Evolutionary conservation across 1,140 invertebrate genomes (phyloP).

Genomic region (Mycetomoellerius zeteki): DNA sequence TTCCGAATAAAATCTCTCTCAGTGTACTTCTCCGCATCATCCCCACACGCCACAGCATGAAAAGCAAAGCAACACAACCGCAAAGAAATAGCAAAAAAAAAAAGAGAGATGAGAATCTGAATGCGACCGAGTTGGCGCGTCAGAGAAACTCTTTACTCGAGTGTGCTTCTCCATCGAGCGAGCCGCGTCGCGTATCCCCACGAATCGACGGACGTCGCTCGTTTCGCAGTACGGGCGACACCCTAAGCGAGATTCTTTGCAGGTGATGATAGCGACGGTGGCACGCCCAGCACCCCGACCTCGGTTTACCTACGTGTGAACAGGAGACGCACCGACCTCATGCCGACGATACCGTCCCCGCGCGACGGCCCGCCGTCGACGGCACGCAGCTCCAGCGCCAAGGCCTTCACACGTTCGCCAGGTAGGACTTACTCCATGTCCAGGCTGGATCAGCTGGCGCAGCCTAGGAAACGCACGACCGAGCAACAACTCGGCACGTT

Average conservation of each 20-base stretch:
- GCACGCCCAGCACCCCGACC: conserved; percentile 84
- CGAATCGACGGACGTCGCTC: conserved; percentile 40
- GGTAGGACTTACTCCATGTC: conserved; percentile 97
- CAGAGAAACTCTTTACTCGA: conserved; percentile 32
- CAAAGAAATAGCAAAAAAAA: conserved; percentile 11
- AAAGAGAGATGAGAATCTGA: conserved; percentile 4
- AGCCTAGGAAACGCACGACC: conserved; percentile 89
- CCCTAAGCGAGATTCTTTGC: conserved; percentile 82
- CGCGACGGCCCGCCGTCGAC: conserved; percentile 88
- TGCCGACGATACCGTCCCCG: conserved; percentile 94
- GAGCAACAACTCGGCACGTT: conserved; percentile 87
- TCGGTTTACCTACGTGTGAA: conserved; percentile 91
- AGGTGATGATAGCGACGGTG: conserved; percentile 87
- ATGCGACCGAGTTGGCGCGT: conserved; percentile 9
- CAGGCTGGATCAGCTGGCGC: conserved; percentile 94
- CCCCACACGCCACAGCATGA: conserved; percentile 49
- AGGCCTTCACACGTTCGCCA: conserved; percentile 90
- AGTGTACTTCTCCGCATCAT: conserved; percentile 26
- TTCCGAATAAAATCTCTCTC: conserved; percentile 46
- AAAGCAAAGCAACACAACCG: conserved; percentile 40
- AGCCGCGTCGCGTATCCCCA: conserved; percentile 31
- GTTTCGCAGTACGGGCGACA: conserved; percentile 70
- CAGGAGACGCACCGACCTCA: conserved; percentile 95
- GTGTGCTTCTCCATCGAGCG: conserved; percentile 45
- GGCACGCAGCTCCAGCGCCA: conserved; percentile 86